Evolutionary conservation across 2,888 invertebrate genomes (phyloP).

Genomic region (Ptychoptera albimana): DNA sequence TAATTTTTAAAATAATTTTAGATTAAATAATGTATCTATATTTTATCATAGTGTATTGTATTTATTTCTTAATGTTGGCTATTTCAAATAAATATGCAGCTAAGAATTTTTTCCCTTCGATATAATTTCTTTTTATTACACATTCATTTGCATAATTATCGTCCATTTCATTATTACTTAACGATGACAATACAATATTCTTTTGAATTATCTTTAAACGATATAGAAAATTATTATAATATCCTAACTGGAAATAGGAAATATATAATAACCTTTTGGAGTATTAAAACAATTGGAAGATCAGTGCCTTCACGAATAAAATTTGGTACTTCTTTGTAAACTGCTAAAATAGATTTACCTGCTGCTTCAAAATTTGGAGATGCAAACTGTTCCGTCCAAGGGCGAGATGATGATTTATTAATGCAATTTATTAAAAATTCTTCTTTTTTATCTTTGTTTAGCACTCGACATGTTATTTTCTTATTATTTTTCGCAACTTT

Average conservation of each 20-base stretch:
- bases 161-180: slow-evolving; percentile 24
- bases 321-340: slow-evolving; percentile 31
- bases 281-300: slow-evolving; percentile 24
- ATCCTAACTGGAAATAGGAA: neutral
- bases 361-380: slow-evolving; percentile 29
- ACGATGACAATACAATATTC: slow-evolving; percentile 27
- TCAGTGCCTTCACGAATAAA: slow-evolving; percentile 30
- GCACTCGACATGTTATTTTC: neutral
- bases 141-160: slow-evolving; percentile 26
- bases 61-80: slow-evolving; percentile 15
- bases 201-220: slow-evolving; percentile 17
- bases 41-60: too few species aligned
- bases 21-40: too few species aligned
- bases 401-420: slow-evolving; percentile 18
- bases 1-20: too few species aligned
- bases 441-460: slow-evolving; percentile 7
- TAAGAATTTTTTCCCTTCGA: slow-evolving; percentile 31
- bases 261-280: slow-evolving; percentile 18
- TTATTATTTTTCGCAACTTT: neutral
- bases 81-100: slow-evolving; percentile 24
- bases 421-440: slow-evolving; percentile 17
- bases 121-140: slow-evolving; percentile 25
- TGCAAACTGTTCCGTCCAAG: slow-evolving; percentile 29
- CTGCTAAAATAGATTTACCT: slow-evolving; percentile 28
- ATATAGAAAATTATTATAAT: neutral